Conservation (phyloP, 2,888 invertebrate genomes). For the Urechis unicinctus region DNA sequence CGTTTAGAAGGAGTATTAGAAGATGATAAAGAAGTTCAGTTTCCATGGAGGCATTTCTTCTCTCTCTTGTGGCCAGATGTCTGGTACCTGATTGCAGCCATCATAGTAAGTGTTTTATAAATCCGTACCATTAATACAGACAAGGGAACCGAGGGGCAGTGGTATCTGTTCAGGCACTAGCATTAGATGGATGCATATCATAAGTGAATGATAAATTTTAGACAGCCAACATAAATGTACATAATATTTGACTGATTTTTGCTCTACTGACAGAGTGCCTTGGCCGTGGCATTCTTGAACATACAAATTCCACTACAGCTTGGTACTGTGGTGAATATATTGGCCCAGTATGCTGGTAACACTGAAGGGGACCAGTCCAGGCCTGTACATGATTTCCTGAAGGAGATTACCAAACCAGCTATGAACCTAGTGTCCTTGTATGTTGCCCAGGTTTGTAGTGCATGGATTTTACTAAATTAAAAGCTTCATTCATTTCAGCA, state of each 20-base stretch:
- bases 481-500: no score
- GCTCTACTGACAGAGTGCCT: slow-evolving; percentile 66
- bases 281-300: slow-evolving; percentile 79
- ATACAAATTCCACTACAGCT: slow-evolving; percentile 81
- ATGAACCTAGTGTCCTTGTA: slow-evolving; percentile 65
- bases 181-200: not conserved
- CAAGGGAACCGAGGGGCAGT: no score
- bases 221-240: no score
- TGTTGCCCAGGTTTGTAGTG: slow-evolving; percentile 62
- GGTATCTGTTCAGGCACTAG: not conserved
- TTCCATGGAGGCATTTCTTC: slow-evolving; percentile 74
- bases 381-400: slow-evolving; percentile 24
- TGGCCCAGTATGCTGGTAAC: slow-evolving; percentile 58
- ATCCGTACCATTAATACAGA: not conserved
- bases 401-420: slow-evolving; percentile 58
- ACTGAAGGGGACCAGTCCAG: slow-evolving; percentile 20
- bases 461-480: not conserved
- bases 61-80: slow-evolving; percentile 69
- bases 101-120: slow-evolving; percentile 62
- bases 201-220: no score
- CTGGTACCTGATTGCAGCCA: slow-evolving; percentile 69
- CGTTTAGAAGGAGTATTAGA: slow-evolving; percentile 5
- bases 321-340: slow-evolving; percentile 74
- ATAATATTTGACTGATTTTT: no score
- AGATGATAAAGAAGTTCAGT: slow-evolving; percentile 52